Conservation (phyloP, 2,797 vertebrate species). For the Gymnopithys bicolor region DNA sequence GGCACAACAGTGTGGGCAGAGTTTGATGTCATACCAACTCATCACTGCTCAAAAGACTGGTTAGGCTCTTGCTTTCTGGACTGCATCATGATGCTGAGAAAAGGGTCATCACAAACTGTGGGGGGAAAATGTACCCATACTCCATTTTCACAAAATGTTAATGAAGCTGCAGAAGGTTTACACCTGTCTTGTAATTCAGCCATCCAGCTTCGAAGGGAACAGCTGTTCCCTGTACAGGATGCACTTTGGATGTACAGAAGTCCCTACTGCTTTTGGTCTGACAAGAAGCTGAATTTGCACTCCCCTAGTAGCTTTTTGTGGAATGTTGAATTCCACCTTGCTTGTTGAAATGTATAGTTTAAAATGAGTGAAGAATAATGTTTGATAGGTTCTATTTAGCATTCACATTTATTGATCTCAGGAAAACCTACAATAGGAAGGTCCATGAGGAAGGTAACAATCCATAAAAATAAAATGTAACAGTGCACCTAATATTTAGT, state of each 20-base stretch:
- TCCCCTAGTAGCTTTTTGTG: background rate
- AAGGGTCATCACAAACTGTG: background rate
- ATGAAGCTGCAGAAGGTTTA: background rate
- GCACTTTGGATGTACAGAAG: background rate
- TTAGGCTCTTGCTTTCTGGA: background rate
- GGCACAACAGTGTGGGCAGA: fast-evolving
- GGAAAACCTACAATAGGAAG: background rate
- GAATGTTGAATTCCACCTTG: background rate
- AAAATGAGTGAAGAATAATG: background rate
- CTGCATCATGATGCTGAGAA: background rate
- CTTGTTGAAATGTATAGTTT: background rate
- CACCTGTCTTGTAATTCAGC: background rate
- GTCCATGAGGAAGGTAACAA: constrained; percentile 25
- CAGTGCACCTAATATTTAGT: background rate
- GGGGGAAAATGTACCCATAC: background rate
- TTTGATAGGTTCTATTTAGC: constrained; percentile 23
- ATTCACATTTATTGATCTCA: background rate
- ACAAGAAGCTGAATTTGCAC: background rate
- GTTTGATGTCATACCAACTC: background rate
- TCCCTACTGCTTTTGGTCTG: background rate
- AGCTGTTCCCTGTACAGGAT: background rate
- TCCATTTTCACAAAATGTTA: background rate
- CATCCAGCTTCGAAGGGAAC: background rate
- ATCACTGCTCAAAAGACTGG: background rate
- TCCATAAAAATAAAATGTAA: constrained; percentile 31